Evolutionary conservation across 2,888 invertebrate species (phyloP).

Genomic region (Nowickia ferox): DNA sequence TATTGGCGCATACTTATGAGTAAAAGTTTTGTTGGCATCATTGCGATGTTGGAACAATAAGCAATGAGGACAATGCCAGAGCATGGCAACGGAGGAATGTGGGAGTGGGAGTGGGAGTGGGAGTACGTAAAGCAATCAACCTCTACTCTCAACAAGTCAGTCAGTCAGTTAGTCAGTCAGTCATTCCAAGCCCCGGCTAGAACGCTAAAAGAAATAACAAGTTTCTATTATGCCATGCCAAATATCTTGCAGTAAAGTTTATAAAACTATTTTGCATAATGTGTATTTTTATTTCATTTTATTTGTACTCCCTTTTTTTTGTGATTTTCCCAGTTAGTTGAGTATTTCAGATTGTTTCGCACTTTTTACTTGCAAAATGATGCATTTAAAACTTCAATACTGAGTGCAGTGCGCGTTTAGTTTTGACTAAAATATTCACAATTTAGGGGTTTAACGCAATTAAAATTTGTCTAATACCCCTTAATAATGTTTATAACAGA

Average conservation of each 20-base stretch:
- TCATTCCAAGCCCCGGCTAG: not conserved
- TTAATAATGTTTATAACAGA: conserved; percentile 53
- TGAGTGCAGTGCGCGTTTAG: conserved; percentile 7
- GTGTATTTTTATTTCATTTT: conserved; percentile 45
- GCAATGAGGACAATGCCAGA: not conserved
- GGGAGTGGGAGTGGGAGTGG: not conserved
- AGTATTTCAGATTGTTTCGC: not conserved
- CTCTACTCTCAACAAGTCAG: conserved; percentile 25
- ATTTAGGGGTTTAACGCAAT: conserved; percentile 46
- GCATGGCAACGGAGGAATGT: conserved; percentile 1
- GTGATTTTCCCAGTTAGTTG: conserved; percentile 13
- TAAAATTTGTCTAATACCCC: conserved; percentile 51
- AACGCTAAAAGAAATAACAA: conserved; percentile 45
- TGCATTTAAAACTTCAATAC: conserved; percentile 18
- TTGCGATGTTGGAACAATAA: not conserved
- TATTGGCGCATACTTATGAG: conserved; percentile 68
- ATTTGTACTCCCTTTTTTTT: conserved; percentile 20
- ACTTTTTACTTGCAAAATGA: conserved; percentile 15
- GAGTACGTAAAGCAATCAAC: conserved; percentile 42
- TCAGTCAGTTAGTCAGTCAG: conserved; percentile 9
- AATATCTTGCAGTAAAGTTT: conserved; percentile 56
- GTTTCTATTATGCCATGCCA: conserved; percentile 40
- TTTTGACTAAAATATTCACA: conserved; percentile 34
- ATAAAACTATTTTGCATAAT: conserved; percentile 65
- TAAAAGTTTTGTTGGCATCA: conserved; percentile 65